Conservation (phyloP, 2,113 vertebrate species). For the Oryzias woworae region DNA sequence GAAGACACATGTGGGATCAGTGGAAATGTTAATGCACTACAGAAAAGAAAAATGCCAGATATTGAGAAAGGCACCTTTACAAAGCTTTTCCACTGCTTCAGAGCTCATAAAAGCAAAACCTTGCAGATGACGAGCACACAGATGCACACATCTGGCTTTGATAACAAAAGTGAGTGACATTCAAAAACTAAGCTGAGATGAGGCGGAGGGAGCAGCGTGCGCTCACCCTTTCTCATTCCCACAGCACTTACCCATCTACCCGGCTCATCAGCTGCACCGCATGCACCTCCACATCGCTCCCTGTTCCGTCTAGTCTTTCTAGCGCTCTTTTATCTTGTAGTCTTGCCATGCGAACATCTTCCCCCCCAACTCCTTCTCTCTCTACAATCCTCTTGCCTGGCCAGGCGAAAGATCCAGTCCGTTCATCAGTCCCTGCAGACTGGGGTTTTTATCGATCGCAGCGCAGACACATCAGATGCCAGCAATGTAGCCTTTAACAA, state of each 20-base stretch:
- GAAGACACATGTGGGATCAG: conserved; percentile 30
- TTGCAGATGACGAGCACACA: conserved; percentile 43
- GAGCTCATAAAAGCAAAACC: conserved; percentile 25
- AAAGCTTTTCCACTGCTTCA: conserved; percentile 21
- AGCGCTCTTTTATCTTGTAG: conserved; percentile 40
- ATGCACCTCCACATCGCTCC: conserved; percentile 40
- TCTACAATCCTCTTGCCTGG: conserved; percentile 31
- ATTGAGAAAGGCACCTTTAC: conserved; percentile 35
- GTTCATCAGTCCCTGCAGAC: conserved; percentile 63
- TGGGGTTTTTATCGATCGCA: conserved; percentile 65
- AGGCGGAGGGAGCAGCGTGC: conserved; percentile 29
- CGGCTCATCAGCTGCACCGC: conserved; percentile 38
- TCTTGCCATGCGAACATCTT: conserved; percentile 51
- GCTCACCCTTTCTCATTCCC: conserved; percentile 2
- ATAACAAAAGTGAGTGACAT: conserved; percentile 56
- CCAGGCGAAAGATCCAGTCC: conserved; percentile 53
- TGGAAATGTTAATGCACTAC: conserved; percentile 38
- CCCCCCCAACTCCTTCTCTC: conserved; percentile 41
- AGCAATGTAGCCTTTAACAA: conserved; percentile 74
- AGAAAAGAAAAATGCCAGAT: conserved; percentile 22
- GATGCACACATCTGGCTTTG: conserved; percentile 46
- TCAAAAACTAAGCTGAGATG: conserved; percentile 51
- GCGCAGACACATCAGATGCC: conserved; percentile 74
- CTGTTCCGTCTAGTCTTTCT: conserved; percentile 17
- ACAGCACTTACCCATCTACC: conserved; percentile 48